Evolutionary conservation across 2,113 vertebrate species (phyloP).

Genomic region (Prunella himalayana): DNA sequence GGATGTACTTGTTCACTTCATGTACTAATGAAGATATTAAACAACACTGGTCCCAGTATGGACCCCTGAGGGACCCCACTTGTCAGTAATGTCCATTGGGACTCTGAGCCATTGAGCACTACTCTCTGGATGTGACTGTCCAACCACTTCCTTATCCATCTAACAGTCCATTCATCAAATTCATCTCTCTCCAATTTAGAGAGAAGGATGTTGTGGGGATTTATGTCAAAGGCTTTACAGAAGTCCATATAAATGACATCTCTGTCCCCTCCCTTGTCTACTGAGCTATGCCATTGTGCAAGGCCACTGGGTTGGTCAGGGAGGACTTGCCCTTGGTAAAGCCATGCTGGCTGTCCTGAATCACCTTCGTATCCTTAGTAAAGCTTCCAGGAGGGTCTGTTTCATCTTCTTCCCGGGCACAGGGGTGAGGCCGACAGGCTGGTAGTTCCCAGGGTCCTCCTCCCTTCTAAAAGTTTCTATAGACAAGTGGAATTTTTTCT

Average conservation of each 20-base stretch:
- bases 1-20: neutral
- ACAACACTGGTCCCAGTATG: neutral
- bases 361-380: neutral
- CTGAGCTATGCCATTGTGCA: fast-evolving
- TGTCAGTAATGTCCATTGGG: neutral
- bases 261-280: neutral
- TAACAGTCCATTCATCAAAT: neutral
- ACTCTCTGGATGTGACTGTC: neutral
- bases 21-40: neutral
- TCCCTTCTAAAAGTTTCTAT: neutral
- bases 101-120: neutral
- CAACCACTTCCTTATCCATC: neutral
- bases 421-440: neutral
- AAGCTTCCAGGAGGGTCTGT: neutral
- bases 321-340: neutral
- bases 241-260: neutral
- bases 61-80: neutral
- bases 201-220: neutral
- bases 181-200: neutral
- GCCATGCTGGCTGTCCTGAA: neutral
- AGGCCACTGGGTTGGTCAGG: neutral
- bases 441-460: neutral
- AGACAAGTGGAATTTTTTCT: neutral
- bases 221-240: neutral
- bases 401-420: neutral